A percentile compares a stretch with the other conserved stretches of the same genome.
These are phyloP conservation scores for Petrolisthes manimaculis DNA, from an alignment of 2,888 invertebrate species.

Conservation along the genomic window DNA sequence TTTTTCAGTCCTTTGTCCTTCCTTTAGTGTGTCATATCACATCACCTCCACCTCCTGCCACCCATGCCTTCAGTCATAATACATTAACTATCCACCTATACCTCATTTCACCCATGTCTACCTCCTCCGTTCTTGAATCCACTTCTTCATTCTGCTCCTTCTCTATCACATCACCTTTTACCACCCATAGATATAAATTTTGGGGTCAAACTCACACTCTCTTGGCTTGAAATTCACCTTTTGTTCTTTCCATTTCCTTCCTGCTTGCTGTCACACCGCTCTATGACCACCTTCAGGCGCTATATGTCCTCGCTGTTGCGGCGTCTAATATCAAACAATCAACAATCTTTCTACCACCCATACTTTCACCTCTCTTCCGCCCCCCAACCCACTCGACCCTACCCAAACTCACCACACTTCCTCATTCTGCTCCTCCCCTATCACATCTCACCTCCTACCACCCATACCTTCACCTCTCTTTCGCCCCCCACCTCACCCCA, in stretches of 20 bases:
- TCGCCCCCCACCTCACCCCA: neutral
- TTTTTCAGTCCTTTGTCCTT: too few relatives aligned
- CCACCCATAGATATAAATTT: too few relatives aligned
- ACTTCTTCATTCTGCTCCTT: neutral
- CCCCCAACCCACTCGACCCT: neutral
- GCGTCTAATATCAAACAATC: too few relatives aligned
- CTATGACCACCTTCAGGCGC: too few relatives aligned
- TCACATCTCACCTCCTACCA: neutral
- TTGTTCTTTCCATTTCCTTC: too few relatives aligned
- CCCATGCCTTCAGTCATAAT: neutral
- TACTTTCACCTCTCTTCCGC: neutral
- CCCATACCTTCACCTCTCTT: neutral
- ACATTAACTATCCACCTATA: neutral
- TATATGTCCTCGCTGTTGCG: too few relatives aligned
- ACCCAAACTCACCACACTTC: neutral
- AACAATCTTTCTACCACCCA: neutral
- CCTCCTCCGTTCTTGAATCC: neutral
- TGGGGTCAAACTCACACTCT: too few relatives aligned
- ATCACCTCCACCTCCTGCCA: neutral
- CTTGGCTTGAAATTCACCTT: too few relatives aligned
- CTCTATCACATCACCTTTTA: neutral
- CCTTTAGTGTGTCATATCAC: neutral
- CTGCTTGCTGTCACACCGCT: too few relatives aligned
- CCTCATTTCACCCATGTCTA: neutral
- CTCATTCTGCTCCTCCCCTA: neutral